Percentiles rank a stretch among this genome's conserved stretches.
phyloP scores from a whole-genome alignment of 2,888 invertebrate genomes.

The Marronus borbonicus region DNA sequence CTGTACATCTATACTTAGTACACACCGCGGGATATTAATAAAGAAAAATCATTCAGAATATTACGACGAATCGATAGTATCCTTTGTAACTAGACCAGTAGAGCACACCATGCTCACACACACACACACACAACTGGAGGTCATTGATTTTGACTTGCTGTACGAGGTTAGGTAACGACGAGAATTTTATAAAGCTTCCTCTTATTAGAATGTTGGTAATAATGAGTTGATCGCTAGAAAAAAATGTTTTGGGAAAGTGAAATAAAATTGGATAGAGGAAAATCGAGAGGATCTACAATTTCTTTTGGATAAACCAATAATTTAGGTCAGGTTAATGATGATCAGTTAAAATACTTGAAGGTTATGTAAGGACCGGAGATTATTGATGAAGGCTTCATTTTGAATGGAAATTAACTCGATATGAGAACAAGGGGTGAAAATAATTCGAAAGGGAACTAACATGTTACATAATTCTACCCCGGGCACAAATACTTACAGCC shows the following conservation, averaged over 20 bases:
- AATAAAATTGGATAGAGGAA: too few relatives aligned
- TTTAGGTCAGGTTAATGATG: too few relatives aligned
- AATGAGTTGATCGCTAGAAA: neutral
- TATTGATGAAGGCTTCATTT: too few relatives aligned
- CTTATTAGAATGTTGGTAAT: conserved; percentile 16
- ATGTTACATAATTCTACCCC: neutral
- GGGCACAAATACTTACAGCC: conserved; percentile 56
- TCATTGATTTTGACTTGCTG: conserved; percentile 34
- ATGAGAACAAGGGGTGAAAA: neutral
- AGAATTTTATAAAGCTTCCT: conserved; percentile 25
- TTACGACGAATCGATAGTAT: conserved; percentile 36
- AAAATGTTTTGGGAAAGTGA: neutral
- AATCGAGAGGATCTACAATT: too few relatives aligned
- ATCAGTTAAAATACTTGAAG: too few relatives aligned
- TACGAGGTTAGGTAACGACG: conserved; percentile 24
- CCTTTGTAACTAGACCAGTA: conserved; percentile 36
- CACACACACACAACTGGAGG: neutral
- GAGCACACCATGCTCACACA: neutral
- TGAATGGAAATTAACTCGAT: neutral
- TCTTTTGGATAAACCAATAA: too few relatives aligned
- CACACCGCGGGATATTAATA: neutral
- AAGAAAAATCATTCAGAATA: conserved; percentile 38
- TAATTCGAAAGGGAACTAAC: neutral
- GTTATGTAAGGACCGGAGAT: too few relatives aligned
- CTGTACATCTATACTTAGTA: too few relatives aligned